These are phyloP conservation scores for Ostrea denselamellosa DNA, from an alignment of 1,140 invertebrate genomes.

Conservation along the genomic window DNA sequence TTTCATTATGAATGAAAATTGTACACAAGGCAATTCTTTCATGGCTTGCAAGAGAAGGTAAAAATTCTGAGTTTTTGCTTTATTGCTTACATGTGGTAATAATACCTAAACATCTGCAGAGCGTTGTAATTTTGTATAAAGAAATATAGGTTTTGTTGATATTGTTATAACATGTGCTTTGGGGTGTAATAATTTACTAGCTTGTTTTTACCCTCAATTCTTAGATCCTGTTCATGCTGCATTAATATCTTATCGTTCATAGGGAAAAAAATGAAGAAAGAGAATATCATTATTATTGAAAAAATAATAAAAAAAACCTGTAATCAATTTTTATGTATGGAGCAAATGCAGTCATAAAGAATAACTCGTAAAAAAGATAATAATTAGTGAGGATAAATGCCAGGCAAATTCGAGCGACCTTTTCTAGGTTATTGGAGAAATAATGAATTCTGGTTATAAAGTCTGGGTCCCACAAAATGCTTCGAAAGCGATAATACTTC, in stretches of 20 bases:
- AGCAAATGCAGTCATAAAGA: slow-evolving; percentile 1
- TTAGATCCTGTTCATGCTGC: slow-evolving; percentile 20
- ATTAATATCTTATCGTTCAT: slow-evolving; percentile 36
- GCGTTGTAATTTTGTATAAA: slow-evolving; percentile 32
- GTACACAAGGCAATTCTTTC: not conserved
- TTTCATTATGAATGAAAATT: not conserved
- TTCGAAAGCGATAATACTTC: not conserved
- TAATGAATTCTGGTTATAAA: not conserved
- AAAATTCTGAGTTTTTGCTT: not conserved
- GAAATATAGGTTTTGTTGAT: slow-evolving; percentile 38
- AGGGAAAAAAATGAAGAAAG: not conserved
- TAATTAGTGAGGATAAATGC: not conserved
- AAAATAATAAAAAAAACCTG: slow-evolving; percentile 9
- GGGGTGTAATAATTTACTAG: slow-evolving; percentile 22
- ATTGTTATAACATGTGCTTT: slow-evolving; percentile 25
- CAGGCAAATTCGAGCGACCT: not conserved
- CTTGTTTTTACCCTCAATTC: not conserved
- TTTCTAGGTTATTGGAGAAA: not conserved
- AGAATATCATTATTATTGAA: slow-evolving; percentile 38
- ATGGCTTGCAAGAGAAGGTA: not conserved
- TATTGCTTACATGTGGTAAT: slow-evolving; percentile 33
- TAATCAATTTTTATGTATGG: slow-evolving; percentile 28
- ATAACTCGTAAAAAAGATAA: slow-evolving; percentile 5
- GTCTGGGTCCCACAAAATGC: not conserved
- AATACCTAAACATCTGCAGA: not conserved